Evolutionary conservation across 1,140 invertebrate species (phyloP), one percentile per base, ranked within the genome.

Genomic region (Drosophila trapezifrons): DNA sequence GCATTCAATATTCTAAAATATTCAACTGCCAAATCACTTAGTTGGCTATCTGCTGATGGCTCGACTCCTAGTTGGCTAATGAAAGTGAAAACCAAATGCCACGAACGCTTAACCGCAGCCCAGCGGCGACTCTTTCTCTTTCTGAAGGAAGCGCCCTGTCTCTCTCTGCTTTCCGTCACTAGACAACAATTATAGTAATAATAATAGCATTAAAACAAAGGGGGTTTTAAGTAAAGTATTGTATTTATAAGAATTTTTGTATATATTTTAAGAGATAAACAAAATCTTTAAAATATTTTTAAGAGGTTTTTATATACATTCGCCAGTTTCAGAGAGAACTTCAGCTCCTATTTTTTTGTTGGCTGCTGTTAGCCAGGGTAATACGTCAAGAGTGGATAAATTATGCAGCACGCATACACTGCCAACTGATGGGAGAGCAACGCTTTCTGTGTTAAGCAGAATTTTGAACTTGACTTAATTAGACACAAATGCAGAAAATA

Each of bases 381-480:
- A 37, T 43, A 25, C 38, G 18, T 37, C 37, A 17, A 55, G 47
- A 37, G 46, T 55, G 70, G 42, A 86, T 77, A 87, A 87, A 79
- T 79, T 80, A 87, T 87, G 84, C 76, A 62, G 60, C 60, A 63
- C 70, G 74, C 60, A 81, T 47, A 64, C 58, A 51, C 22, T 29
- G 29, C 35, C 45, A 62, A 47, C 58, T 40, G 47, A 15, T 78
- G 71, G 40, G 67, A n/a, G 37, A 62, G 77, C 69, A 64, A 75
- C 69, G 69, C 75, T 43, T 69, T 81, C 51, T 54, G 52, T 64
- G 59, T 60, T 82, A 70, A 83, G 66, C 59, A 73, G 76, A 80
- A 87, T 79, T 87, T 87, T 87, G 79, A 82, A 82, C 79, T 86
- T 73, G 72, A 73, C 83, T 87, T 87, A 87, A 87, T 87, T 87